Evolutionary conservation across 2,113 vertebrate species (phyloP), one percentile per base, ranked within the genome.

Genomic region (Megaleporinus macrocephalus): DNA sequence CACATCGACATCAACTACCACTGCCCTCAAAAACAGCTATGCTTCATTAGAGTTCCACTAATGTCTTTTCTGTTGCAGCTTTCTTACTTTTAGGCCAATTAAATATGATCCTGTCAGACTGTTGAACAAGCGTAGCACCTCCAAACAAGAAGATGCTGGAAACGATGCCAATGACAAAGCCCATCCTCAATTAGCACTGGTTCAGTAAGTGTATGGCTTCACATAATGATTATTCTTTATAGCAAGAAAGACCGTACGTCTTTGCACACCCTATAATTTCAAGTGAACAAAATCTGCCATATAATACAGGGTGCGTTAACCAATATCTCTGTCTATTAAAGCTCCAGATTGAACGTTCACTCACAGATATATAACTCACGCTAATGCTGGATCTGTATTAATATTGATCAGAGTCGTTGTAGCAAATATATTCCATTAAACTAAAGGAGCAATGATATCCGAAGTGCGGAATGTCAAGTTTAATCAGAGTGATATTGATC

Each of bases 401-500:
- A 76, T 74, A 86, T 83, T 86, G 82, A 84, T 81, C 61, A 81
- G 41, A 62, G 59, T 55, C 69, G 62, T 44, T 51, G 66, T 80
- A 18, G 75, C 57, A 86, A 61, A 77, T 66, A 74, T 24, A 76
- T 47, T 83, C n/a, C 29, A 66, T 83, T 78, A 78, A 41, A 30
- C 79, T 80, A 73, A 76, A 69, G 68, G 59, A 69, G 63, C 63
- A 70, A 82, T 76, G 80, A 76, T 82, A 83, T 83, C 77, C 68
- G 44, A 69, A 66, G 82, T 81, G 78, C 83, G 61, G 69, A 80
- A 55, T 73, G 72, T 81, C 72, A 66, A 53, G 49, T 70, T 86
- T 78, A 83, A 83, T 65, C 79, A 63, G 82, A 29, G 33, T 51
- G 78, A 74, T 86, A 86, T 78, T 78, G 85, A 84, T 86, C 74